Percentiles rank a stretch among this genome's conserved stretches.
These are phyloP conservation scores for Pseudomyrmex gracilis DNA, from an alignment of 1,140 invertebrate genomes.

Conservation along the genomic window DNA sequence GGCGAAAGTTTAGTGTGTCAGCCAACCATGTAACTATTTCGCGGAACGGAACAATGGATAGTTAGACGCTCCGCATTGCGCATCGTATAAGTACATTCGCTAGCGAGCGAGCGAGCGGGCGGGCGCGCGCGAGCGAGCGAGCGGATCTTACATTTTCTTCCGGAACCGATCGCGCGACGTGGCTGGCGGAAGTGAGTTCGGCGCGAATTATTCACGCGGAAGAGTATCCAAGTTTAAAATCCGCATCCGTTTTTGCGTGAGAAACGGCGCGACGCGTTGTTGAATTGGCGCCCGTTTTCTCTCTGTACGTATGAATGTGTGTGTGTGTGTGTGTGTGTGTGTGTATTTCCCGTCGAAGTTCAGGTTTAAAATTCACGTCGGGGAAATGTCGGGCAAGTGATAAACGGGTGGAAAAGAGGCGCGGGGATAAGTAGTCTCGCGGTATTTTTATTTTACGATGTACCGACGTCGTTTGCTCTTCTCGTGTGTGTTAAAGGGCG, in stretches of 20 bases:
- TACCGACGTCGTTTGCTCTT: background rate
- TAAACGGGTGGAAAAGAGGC: background rate
- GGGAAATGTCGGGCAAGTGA: background rate
- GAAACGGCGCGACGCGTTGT: background rate
- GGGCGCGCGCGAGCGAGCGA: background rate
- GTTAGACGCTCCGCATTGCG: constrained; percentile 2
- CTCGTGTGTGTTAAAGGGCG: constrained; percentile 24
- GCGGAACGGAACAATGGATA: constrained; percentile 29
- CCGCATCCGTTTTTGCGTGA: background rate
- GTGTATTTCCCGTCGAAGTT: background rate
- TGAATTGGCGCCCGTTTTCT: background rate
- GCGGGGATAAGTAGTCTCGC: too few species aligned
- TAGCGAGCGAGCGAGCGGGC: too few species aligned
- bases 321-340: too few species aligned
- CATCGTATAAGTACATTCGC: too few species aligned
- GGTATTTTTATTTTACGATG: constrained; percentile 35
- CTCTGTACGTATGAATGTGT: too few species aligned
- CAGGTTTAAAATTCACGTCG: background rate
- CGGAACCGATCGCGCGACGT: background rate
- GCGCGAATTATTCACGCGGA: background rate
- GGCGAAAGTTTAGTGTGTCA: constrained; percentile 42
- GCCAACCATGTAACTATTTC: constrained; percentile 35
- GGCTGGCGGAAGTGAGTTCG: background rate
- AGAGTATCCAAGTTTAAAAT: background rate
- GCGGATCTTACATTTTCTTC: constrained; percentile 17